Base-by-base conservation (phyloP, 37 sponge, comb jelly and placozoan genomes). In the Cliona cf. orientalis region DNA sequence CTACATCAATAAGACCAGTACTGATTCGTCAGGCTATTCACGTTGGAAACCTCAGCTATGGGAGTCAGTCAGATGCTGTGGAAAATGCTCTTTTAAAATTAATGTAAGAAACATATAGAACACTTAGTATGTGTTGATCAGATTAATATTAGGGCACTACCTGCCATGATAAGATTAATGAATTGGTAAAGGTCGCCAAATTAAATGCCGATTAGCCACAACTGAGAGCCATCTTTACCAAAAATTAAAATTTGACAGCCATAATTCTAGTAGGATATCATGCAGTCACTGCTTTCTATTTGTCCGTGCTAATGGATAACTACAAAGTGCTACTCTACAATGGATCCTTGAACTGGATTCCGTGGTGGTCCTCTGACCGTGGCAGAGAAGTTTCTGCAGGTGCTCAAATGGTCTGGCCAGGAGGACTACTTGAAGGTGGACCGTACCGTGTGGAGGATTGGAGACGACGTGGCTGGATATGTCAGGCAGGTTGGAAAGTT, bases 311-410 rank as follows among this genome's bases (percentile, higher is more conserved):
- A 43, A 89, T 94, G 86, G 94, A 94, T 22, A 94, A 94, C 35
- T 94, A 94, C 45, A 94, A 86, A 69, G 94, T 86, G 2, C 66
- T 96, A 38, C 72, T 96, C 55, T 96, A 93, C 74, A 96, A 92
- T 76, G 97, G 97, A 19, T 88, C 92, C 69, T 40, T 96, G 67
- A 93, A 96, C 45, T 67, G 92, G 28, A 92, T 96, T 71, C 93
- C n/a, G 92, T 34, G 97, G 92, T 45, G 84, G 66, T 1, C 91
- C 95, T 11, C 66, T 94, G 62, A 91, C 91, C 0, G n/a, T n/a
- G n/a, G n/a, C n/a, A n/a, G 89, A 90, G 58, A 44, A 63, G 49
- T 85, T 81, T 53, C 74, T 92, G 25, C 82, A 72, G 62, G 72
- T 82, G 38, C 74, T 96, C 34, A 31, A 84, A 9, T 96, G 97